Percentiles rank a stretch among this genome's conserved stretches.
Conservation (phyloP, 2,888 invertebrate genomes). For the Clunio marinus region DNA sequence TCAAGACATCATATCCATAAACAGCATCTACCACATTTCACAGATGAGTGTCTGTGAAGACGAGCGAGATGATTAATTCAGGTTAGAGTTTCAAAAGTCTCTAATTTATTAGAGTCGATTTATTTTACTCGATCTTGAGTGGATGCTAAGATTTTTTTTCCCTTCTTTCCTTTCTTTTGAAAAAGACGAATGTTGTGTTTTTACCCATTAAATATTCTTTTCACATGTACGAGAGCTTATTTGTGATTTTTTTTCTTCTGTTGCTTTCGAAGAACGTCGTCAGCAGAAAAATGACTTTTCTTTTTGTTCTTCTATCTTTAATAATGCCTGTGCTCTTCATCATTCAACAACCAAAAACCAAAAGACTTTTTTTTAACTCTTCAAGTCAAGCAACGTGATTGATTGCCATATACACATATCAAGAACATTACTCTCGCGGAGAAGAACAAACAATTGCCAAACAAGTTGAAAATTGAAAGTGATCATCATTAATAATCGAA, state of each 20-base stretch:
- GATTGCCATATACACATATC: too few species aligned
- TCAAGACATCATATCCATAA: neutral
- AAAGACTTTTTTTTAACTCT: neutral
- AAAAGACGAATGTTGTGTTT: neutral
- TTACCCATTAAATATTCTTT: constrained; percentile 24
- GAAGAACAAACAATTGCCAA: too few species aligned
- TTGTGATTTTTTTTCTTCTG: neutral
- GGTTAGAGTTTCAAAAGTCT: constrained; percentile 23
- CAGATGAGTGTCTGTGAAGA: neutral
- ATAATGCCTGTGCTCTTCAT: neutral
- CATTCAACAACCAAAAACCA: neutral
- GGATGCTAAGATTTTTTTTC: neutral
- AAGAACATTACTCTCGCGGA: too few species aligned
- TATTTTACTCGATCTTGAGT: constrained; percentile 23
- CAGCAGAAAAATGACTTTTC: constrained; percentile 10
- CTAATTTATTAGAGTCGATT: constrained; percentile 31
- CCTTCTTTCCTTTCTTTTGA: neutral
- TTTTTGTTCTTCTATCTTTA: neutral
- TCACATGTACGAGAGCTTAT: constrained; percentile 18
- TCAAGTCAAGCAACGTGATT: neutral
- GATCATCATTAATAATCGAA: too few species aligned
- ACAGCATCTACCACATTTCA: neutral
- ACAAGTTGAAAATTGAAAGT: too few species aligned
- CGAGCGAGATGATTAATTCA: constrained; percentile 30
- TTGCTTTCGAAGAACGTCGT: neutral